These are phyloP conservation scores for Phalacrocorax pelagicus DNA, from an alignment of 2,113 vertebrate species.

Conservation along the genomic window DNA sequence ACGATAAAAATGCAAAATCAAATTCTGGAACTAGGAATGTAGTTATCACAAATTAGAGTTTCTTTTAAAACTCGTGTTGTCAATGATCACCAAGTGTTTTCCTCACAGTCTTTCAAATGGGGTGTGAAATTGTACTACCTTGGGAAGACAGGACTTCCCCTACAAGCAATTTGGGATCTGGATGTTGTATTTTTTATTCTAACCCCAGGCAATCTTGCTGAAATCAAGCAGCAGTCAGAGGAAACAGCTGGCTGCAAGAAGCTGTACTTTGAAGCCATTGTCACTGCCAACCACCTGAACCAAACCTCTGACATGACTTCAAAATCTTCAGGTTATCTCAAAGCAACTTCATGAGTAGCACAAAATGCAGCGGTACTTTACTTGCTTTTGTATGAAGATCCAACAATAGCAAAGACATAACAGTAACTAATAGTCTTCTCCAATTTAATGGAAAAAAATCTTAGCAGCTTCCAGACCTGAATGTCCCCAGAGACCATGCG, in stretches of 20 bases:
- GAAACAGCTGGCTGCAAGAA: not conserved
- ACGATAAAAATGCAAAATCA: not conserved
- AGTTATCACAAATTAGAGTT: not conserved
- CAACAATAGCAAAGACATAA: not conserved
- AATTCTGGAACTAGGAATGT: not conserved
- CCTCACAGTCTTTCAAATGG: not conserved
- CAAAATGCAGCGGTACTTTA: not conserved
- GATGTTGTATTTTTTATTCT: not conserved
- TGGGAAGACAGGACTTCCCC: not conserved
- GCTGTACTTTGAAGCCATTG: too few relatives aligned
- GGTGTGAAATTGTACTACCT: not conserved
- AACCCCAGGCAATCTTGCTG: not conserved
- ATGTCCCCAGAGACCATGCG: not conserved
- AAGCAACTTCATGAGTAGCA: not conserved
- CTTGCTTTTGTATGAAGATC: not conserved
- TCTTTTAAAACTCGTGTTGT: not conserved
- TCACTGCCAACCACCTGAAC: not conserved
- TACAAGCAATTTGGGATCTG: not conserved
- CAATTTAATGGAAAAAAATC: not conserved
- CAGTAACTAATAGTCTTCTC: not conserved
- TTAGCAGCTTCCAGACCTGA: not conserved
- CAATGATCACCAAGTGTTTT: not conserved
- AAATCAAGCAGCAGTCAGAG: not conserved
- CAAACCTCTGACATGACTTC: not conserved
- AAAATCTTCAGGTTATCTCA: not conserved